Percentiles rank a stretch among this genome's conserved stretches.
Evolutionary conservation across 1,140 invertebrate species (phyloP).

Genomic region (Heliothis subflexa): DNA sequence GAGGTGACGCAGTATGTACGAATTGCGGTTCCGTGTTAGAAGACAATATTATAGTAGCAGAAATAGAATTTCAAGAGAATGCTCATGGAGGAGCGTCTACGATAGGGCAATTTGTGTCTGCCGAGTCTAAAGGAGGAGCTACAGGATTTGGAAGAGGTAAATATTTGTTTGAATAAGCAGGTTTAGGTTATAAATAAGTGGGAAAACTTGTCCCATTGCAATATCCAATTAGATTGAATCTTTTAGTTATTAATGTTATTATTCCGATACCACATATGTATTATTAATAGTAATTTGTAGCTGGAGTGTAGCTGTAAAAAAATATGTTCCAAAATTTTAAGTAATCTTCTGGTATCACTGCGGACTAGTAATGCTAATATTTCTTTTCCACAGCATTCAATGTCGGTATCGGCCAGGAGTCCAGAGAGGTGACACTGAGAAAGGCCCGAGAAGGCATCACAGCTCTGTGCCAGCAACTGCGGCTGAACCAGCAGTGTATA

Average conservation of each 20-base stretch:
- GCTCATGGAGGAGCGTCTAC: conserved; percentile 94
- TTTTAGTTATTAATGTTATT: too few species aligned
- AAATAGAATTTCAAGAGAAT: conserved; percentile 98
- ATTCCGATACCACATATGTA: too few species aligned
- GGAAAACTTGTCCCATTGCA: too few species aligned
- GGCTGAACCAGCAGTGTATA: conserved; percentile 95
- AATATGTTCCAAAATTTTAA: too few species aligned
- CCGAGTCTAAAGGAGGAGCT: conserved; percentile 93
- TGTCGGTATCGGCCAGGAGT: conserved; percentile 94
- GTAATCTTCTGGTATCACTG: too few species aligned
- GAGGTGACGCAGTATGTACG: conserved; percentile 98
- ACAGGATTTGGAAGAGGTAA: conserved; percentile 91
- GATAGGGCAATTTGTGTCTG: conserved; percentile 97
- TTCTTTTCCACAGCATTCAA: conserved; percentile 89
- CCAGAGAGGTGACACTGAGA: conserved; percentile 94
- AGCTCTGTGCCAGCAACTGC: conserved; percentile 91
- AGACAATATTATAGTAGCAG: conserved; percentile 98
- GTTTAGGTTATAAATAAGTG: too few species aligned
- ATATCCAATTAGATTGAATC: too few species aligned
- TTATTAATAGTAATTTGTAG: too few species aligned
- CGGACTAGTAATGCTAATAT: background rate
- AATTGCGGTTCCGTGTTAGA: conserved; percentile 98
- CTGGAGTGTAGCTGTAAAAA: too few species aligned
- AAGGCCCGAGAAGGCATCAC: conserved; percentile 95
- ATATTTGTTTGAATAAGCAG: conserved; percentile 23